A percentile compares a stretch with the other conserved stretches of the same genome.
Evolutionary conservation across 2,797 vertebrate species (phyloP).

Genomic region (Microhierax caerulescens): DNA sequence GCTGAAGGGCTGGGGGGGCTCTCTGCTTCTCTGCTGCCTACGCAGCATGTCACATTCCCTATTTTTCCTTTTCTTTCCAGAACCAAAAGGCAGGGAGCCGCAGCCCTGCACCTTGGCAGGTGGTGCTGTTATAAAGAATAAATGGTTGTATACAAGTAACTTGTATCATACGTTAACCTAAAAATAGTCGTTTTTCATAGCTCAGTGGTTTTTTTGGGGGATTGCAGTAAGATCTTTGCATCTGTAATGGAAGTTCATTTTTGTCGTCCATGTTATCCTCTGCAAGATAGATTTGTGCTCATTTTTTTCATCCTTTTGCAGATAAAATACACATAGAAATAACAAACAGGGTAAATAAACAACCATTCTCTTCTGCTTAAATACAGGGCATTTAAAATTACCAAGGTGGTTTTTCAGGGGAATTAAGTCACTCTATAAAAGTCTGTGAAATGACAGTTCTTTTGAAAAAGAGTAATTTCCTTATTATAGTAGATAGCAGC

Average conservation of each 20-base stretch:
- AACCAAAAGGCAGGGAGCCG: neutral
- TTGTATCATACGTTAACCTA: neutral
- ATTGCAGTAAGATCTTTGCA: neutral
- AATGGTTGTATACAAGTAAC: neutral
- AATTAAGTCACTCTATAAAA: neutral
- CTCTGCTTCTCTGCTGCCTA: neutral
- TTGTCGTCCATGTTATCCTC: neutral
- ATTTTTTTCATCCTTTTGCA: neutral
- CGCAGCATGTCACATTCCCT: neutral
- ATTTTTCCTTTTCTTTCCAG: neutral
- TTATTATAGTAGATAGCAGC: neutral
- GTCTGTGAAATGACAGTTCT: neutral
- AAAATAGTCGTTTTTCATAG: neutral
- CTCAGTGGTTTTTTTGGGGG: neutral
- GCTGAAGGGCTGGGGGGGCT: neutral
- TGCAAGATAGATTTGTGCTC: neutral
- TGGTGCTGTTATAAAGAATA: neutral
- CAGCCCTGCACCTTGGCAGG: neutral
- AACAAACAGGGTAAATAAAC: neutral
- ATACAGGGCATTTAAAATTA: neutral
- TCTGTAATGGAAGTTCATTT: neutral
- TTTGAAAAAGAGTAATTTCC: conserved; percentile 26
- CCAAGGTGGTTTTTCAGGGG: neutral
- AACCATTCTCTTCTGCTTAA: neutral
- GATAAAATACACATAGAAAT: neutral